phyloP scores from a whole-genome alignment of 2,888 invertebrate genomes.

The Penaeus monodon region DNA sequence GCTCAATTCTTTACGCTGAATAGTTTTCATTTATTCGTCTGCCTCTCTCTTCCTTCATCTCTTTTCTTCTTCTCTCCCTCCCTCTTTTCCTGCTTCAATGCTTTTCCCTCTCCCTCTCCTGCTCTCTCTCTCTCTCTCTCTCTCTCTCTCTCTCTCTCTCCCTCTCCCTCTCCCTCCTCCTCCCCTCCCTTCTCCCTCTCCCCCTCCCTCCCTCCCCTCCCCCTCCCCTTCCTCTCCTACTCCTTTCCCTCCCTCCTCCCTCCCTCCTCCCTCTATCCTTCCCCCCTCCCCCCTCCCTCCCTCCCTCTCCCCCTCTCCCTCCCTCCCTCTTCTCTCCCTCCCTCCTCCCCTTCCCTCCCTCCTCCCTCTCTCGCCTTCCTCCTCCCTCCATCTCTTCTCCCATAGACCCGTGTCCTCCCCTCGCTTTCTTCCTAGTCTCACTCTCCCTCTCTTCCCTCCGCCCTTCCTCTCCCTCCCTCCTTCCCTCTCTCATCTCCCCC shows the following conservation, averaged over 20 bases:
- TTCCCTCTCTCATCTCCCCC: not conserved
- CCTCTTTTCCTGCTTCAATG: not conserved
- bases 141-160: not conserved
- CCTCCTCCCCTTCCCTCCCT: not conserved
- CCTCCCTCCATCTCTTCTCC: not conserved
- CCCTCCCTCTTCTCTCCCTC: not conserved
- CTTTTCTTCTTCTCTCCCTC: not conserved
- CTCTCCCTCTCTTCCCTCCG: too few species aligned
- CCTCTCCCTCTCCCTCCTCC: not conserved
- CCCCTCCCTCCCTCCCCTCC: not conserved
- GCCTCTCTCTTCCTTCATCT: not conserved
- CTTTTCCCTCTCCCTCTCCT: not conserved
- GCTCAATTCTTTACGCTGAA: too few species aligned
- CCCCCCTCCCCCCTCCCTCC: too few species aligned
- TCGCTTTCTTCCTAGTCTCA: not conserved
- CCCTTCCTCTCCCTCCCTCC: not conserved
- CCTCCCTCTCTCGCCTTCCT: not conserved
- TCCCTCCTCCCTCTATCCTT: not conserved
- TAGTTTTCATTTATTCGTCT: not conserved
- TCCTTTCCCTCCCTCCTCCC: too few species aligned
- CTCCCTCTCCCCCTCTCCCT: rapidly evolving
- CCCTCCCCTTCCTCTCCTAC: not conserved
- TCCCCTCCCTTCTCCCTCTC: not conserved
- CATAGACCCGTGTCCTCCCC: too few species aligned
- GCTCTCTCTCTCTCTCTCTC: not conserved